Evolutionary conservation across 2,888 invertebrate species (phyloP), one percentile per base, ranked within the genome.

Genomic region (Ctenicera cuprea): DNA sequence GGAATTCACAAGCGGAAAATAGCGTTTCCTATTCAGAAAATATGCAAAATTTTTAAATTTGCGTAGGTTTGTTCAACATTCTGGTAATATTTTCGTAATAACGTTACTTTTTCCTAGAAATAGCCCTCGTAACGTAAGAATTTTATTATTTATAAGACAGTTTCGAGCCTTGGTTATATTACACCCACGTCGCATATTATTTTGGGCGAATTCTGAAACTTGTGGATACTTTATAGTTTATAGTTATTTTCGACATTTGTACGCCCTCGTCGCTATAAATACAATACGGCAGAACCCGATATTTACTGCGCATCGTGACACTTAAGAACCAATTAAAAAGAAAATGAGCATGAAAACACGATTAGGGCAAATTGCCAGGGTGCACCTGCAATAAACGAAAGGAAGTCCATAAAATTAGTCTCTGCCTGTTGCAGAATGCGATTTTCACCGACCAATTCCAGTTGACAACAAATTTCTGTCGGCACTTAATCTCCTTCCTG

Each of bases 361-460:
- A 64, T 63, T 54, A 20, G 54, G 70, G 70, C 70, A 70, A 54
- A 54, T 54, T 70, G 70, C 70, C 70, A 70, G 62, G 63, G 30
- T 37, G 41, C 62, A 63, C 70, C 70, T 70, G 70, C 63, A 52
- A 62, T 69, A 64, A 54, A 38, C 9, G 54, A 52, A 52, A 63
- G 69, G 59, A 67, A 67, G 57, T 67, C 61, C 50, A 70, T 63
- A 54, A 63, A 70, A 70, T 63, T 70, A 70, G 63, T 37, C 33
- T 26, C 62, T 52, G 69, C 63, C 70, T 70, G 70, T 70, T 69
- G 63, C 70, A 63, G 52, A 70, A 68, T 70, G 54, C 20, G 54
- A 70, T 70, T 63, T 63, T 4, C 16, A 52, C 38, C 22, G 50
- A 30, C 61, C 30, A 54, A 62, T 62, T 16, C 66, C 37, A 26